Conservation (phyloP, 2,113 vertebrate species). For the Hippotragus niger region DNA sequence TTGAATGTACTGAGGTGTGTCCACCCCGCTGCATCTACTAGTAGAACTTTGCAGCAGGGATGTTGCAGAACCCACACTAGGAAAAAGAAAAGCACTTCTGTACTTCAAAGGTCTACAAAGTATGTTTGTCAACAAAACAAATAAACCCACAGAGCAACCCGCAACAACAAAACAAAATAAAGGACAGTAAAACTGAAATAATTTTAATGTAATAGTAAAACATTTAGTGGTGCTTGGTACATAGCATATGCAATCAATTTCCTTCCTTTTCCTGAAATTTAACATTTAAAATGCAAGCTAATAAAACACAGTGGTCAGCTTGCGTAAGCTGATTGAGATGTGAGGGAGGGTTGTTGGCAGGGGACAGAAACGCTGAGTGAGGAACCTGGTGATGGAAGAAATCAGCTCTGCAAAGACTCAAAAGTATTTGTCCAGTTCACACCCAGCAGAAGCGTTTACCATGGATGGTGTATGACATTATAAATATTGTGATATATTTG, state of each 20-base stretch:
- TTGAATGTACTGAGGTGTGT: neutral
- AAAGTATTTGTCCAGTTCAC: neutral
- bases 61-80: neutral
- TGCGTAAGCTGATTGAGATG: neutral
- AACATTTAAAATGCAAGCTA: neutral
- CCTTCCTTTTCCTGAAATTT: neutral
- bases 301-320: neutral
- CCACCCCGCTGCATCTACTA: rapidly evolving
- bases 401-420: too few relatives aligned
- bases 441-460: neutral
- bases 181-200: neutral
- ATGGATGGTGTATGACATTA: too few relatives aligned
- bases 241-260: too few relatives aligned
- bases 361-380: neutral
- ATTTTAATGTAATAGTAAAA: neutral
- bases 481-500: neutral
- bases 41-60: neutral
- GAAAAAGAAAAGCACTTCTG: neutral
- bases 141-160: neutral
- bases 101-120: neutral
- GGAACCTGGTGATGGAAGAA: rapidly evolving
- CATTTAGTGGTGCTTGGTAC: neutral
- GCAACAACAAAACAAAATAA: neutral
- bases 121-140: neutral
- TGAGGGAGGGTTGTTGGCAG: too few relatives aligned